Base-by-base conservation (phyloP, 2,888 invertebrate species). In the Drosophila bunnanda region DNA sequence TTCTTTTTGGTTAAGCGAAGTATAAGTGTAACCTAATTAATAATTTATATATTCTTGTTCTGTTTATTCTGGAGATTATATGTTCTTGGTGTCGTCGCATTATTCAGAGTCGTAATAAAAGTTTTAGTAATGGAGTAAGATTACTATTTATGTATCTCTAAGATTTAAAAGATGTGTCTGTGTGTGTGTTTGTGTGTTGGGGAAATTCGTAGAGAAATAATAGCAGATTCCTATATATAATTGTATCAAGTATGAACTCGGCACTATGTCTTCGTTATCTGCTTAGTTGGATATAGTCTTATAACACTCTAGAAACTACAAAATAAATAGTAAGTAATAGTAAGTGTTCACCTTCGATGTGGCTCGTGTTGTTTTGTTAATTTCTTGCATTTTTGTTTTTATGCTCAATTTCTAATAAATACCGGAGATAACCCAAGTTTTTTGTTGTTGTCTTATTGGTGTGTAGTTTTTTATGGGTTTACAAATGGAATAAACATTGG, bases 311-410 rank as follows among this genome's bases (percentile, higher is more conserved):
- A 62, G 25, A 28, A 28, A 48, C 43, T 53, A 61, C 44, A 28
- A 53, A 52, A 59, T 57, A 30, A 52, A 52, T 39, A 53, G 39
- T 50, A 32, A 53, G 39, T 50, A 41, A 59, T 36, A 25, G 53
- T 38, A 36, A n/a, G 50, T 59, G 58, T 52, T 59, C 36, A 58
- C 58, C 58, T 59, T 59, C 58, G 50, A 59, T 59, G 50, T 59
- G 36, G 48, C 36, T 44, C 57, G 48, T 50, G 38, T 58, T 50
- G 9, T 44, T 44, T 17, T 4, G 1, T 41, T 41, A 20, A 1
- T 2, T 9, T 12, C 1, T 20, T 43, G 4, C 10, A 25, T 15
- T 25, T 44, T 41, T 41, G 12, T 8, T 15, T 44, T 44, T 44
- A 6, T 46, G 25, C 25, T n/a, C 28, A 50, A 48, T 30, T 50